phyloP scores from a whole-genome alignment of 1,140 invertebrate genomes.

The Drosophila mojavensis region DNA sequence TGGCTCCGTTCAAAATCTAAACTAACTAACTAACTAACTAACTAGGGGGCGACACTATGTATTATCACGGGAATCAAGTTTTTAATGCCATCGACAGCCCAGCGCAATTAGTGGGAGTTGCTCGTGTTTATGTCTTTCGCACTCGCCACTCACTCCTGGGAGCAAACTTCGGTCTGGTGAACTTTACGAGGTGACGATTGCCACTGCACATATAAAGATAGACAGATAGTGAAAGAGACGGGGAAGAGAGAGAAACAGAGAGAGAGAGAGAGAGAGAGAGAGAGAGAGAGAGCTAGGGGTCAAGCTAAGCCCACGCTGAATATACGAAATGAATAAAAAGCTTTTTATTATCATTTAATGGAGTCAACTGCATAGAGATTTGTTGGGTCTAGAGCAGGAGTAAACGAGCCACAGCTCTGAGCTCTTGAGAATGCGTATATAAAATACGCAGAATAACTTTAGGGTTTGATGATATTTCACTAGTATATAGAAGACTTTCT shows the following conservation, averaged over 20 bases:
- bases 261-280: not conserved
- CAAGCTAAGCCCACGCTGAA: no score
- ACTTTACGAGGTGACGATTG: slow-evolving; percentile 21
- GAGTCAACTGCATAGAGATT: not conserved
- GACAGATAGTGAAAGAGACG: not conserved
- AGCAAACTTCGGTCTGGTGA: slow-evolving; percentile 1
- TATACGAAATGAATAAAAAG: no score
- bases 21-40: slow-evolving; percentile 22
- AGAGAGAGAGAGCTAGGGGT: not conserved
- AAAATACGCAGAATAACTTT: no score
- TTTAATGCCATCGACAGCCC: not conserved
- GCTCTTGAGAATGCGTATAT: no score
- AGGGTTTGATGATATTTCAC: no score
- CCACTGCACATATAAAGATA: not conserved
- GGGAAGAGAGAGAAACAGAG: no score
- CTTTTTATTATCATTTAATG: no score
- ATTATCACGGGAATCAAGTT: not conserved
- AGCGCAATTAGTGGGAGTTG: slow-evolving; percentile 13
- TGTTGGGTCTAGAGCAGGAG: not conserved
- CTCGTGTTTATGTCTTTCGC: not conserved
- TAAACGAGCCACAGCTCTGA: no score
- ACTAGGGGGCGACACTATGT: not conserved
- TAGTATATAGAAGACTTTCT: no score
- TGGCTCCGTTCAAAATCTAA: slow-evolving; percentile 1
- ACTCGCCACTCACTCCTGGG: not conserved